These are phyloP conservation scores for Eilema caniola DNA, from an alignment of 2,888 invertebrate species.

Conservation along the genomic window DNA sequence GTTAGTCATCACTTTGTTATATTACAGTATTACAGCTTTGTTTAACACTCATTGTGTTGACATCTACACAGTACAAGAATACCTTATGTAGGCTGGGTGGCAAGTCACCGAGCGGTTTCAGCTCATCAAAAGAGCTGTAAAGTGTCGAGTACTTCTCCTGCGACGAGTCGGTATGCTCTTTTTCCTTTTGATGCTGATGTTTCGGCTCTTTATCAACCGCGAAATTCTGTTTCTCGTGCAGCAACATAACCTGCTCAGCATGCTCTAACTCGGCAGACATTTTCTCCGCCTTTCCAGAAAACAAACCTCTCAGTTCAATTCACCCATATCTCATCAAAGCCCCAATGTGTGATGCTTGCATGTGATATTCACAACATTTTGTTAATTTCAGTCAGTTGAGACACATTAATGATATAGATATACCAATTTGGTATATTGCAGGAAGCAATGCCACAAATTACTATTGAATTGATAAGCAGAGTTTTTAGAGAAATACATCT, in stretches of 20 bases:
- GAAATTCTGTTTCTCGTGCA: conserved; percentile 82
- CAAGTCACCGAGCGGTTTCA: conserved; percentile 77
- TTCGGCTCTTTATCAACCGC: conserved; percentile 70
- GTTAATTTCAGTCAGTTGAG: conserved; percentile 64
- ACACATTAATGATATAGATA: conserved; percentile 54
- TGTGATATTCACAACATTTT: conserved; percentile 68
- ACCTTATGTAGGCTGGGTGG: conserved; percentile 79
- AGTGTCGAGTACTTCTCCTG: conserved; percentile 79
- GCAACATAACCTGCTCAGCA: conserved; percentile 85
- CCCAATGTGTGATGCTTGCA: conserved; percentile 71
- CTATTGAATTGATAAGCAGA: conserved; percentile 38
- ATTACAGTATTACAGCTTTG: conserved; percentile 33
- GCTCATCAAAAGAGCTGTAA: conserved; percentile 79
- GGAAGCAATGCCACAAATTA: conserved; percentile 48
- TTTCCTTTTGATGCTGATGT: conserved; percentile 65
- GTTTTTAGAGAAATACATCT: conserved; percentile 19
- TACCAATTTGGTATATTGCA: conserved; percentile 39
- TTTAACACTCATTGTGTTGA: conserved; percentile 52
- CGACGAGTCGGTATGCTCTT: conserved; percentile 57
- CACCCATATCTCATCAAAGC: conserved; percentile 57
- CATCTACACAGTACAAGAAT: conserved; percentile 65
- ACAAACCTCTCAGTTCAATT: conserved; percentile 80
- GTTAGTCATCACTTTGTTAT: conserved; percentile 54
- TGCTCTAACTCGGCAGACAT: conserved; percentile 84
- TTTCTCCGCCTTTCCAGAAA: conserved; percentile 85